Conservation (phyloP, 2,113 vertebrate genomes). For the Greenwoodochromis staneri region DNA sequence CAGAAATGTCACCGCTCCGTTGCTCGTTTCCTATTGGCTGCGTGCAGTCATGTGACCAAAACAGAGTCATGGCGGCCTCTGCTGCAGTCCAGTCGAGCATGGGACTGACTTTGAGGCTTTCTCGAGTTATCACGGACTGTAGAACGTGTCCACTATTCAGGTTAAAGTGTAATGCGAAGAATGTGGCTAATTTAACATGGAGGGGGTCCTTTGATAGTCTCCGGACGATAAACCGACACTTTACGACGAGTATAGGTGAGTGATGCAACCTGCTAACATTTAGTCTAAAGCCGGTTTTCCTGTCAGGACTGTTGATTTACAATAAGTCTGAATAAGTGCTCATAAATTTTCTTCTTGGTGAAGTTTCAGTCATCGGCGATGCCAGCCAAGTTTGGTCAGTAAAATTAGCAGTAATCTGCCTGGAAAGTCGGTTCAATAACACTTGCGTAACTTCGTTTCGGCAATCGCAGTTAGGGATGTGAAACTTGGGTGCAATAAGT, state of each 20-base stretch:
- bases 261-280: slow-evolving; percentile 1
- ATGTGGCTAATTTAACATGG: neutral
- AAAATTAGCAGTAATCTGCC: neutral
- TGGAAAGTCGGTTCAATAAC: neutral
- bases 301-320: neutral
- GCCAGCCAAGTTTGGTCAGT: neutral
- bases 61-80: slow-evolving; percentile 71
- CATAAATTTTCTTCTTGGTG: fast-evolving
- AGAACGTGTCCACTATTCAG: slow-evolving; percentile 47
- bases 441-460: slow-evolving; percentile 18
- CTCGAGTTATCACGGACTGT: slow-evolving; percentile 50
- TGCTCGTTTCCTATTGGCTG: slow-evolving; percentile 36
- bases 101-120: slow-evolving; percentile 65
- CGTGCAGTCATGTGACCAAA: slow-evolving; percentile 54
- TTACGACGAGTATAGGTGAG: slow-evolving; percentile 60
- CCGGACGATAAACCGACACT: slow-evolving; percentile 50
- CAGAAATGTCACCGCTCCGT: fast-evolving
- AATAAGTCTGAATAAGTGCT: neutral
- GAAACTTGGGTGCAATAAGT: slow-evolving; percentile 5
- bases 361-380: neutral
- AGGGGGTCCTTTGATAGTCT: slow-evolving; percentile 5
- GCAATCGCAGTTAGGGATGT: neutral
- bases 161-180: slow-evolving; percentile 13
- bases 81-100: slow-evolving; percentile 58
- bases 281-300: neutral